Evolutionary conservation across 2,113 vertebrate genomes (phyloP).

Genomic region (Tenebrosternarchus preto): DNA sequence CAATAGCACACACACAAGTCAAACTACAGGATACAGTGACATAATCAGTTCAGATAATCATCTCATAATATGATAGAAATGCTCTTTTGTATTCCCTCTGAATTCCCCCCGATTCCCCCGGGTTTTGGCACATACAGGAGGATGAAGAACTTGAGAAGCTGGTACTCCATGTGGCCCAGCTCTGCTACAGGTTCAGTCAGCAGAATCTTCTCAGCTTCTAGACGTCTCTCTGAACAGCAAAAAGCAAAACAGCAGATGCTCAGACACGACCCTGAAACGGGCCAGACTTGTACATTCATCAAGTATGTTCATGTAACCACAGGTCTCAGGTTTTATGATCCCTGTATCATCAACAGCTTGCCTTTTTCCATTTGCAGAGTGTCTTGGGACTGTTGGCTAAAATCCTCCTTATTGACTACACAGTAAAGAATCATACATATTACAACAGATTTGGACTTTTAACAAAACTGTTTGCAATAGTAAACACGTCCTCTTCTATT

Average conservation of each 20-base stretch:
- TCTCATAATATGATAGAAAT: not conserved
- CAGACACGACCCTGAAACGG: not conserved
- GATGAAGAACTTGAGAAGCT: constrained; percentile 91
- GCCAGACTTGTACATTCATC: not conserved
- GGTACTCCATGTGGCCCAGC: constrained; percentile 84
- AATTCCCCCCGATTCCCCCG: too few species aligned
- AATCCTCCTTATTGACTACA: too few species aligned
- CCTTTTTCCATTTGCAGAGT: too few species aligned
- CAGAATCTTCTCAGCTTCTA: constrained; percentile 79
- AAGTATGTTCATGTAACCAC: not conserved
- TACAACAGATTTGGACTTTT: too few species aligned
- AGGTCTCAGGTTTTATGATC: too few species aligned
- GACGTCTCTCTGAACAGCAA: constrained; percentile 74
- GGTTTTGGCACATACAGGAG: constrained; percentile 79
- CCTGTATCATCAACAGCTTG: too few species aligned
- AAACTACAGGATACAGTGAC: not conserved
- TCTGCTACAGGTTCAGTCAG: constrained; percentile 76
- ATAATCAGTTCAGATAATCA: too few species aligned
- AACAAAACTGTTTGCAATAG: not conserved
- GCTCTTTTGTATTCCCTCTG: not conserved
- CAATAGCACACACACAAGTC: not conserved
- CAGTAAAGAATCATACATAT: too few species aligned
- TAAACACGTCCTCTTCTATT: not conserved
- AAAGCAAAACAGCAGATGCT: constrained; percentile 12
- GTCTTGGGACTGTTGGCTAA: too few species aligned